Conservation (phyloP, 2,797 vertebrate species). For the Lithobates pipiens region DNA sequence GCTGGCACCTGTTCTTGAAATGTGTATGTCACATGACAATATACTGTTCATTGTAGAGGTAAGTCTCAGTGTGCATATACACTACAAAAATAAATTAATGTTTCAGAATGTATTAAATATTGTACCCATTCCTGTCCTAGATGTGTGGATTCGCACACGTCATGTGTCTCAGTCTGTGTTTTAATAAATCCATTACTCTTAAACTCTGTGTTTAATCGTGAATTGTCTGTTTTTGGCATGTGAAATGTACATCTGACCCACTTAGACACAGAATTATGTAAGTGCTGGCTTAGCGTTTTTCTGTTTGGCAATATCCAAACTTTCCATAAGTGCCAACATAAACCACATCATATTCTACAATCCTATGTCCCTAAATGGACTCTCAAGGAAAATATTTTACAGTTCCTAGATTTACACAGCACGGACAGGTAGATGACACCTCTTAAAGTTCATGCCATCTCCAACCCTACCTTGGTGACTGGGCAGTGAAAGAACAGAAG, state of each 20-base stretch:
- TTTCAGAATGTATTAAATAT: constrained; percentile 31
- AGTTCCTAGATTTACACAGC: too few relatives aligned
- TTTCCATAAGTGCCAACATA: too few relatives aligned
- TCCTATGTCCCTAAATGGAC: too few relatives aligned
- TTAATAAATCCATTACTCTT: constrained; percentile 48
- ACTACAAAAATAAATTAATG: constrained; percentile 29
- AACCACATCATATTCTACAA: too few relatives aligned
- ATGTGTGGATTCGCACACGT: constrained; percentile 20
- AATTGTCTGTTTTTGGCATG: background rate
- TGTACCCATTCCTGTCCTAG: constrained; percentile 39
- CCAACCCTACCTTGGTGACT: too few relatives aligned
- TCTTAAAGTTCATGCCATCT: too few relatives aligned
- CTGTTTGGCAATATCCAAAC: too few relatives aligned
- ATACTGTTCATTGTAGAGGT: constrained; percentile 22
- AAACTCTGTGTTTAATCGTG: background rate
- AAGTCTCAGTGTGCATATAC: constrained; percentile 19
- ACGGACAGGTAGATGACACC: too few relatives aligned
- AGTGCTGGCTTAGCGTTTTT: too few relatives aligned
- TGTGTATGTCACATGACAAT: constrained; percentile 3
- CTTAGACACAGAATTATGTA: too few relatives aligned
- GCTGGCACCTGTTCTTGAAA: constrained; percentile 9
- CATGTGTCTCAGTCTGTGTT: constrained; percentile 39
- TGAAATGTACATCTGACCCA: background rate
- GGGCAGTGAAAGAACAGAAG: too few relatives aligned
- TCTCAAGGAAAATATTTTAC: too few relatives aligned